Conservation (phyloP, 35 echinoderm and acorn worm species). For the Apostichopus californicus region DNA sequence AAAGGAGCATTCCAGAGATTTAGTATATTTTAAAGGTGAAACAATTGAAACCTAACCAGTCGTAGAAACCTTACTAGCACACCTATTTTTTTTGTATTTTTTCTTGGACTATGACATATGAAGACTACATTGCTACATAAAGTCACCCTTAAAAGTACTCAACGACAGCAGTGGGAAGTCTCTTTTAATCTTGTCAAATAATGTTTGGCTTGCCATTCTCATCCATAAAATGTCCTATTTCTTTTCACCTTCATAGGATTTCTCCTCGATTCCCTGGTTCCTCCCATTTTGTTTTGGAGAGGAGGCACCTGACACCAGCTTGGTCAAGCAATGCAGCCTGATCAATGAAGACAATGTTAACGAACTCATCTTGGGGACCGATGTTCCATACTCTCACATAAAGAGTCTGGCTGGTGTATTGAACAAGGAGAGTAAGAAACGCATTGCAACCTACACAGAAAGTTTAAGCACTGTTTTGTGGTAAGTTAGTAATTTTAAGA, state of each 20-base stretch:
- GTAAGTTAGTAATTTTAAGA: slow-evolving; percentile 52
- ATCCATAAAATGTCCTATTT: neutral
- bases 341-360: slow-evolving; percentile 78
- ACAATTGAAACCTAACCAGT: too few relatives aligned
- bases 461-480: slow-evolving; percentile 82
- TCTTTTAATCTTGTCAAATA: neutral
- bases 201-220: neutral
- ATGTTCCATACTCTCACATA: slow-evolving; percentile 83
- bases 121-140: neutral
- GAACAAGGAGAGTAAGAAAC: slow-evolving; percentile 60
- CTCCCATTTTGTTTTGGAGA: slow-evolving; percentile 84
- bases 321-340: slow-evolving; percentile 63
- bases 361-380: slow-evolving; percentile 50
- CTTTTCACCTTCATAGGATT: slow-evolving; percentile 59
- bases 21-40: too few relatives aligned
- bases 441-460: slow-evolving; percentile 75
- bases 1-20: too few relatives aligned
- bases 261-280: slow-evolving; percentile 79
- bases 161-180: neutral
- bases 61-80: too few relatives aligned
- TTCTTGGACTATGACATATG: neutral
- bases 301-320: slow-evolving; percentile 64
- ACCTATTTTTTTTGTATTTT: too few relatives aligned
- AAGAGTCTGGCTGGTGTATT: slow-evolving; percentile 56
- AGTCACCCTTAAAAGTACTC: neutral